Evolutionary conservation across 2,888 invertebrate genomes (phyloP), one percentile per base, ranked within the genome.

Genomic region (Lepidocyrtinus sp.): DNA sequence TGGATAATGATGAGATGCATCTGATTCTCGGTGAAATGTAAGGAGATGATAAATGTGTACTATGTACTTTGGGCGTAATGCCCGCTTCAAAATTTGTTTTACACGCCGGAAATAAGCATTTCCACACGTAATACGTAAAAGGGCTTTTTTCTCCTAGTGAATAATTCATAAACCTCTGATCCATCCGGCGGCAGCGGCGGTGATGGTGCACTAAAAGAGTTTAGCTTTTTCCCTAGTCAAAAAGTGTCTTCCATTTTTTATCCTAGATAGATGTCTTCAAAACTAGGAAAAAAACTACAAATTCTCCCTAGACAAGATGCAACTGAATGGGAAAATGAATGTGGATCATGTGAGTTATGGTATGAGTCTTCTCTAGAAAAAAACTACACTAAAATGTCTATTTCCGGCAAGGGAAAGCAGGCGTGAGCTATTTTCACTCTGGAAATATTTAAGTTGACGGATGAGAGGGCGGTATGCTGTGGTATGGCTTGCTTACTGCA

Each of bases 81-180:
- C n/a, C n/a, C n/a, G n/a, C n/a, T n/a, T n/a, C n/a, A 36, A 74
- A 82, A 81, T 83, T 78, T 83, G 81, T 78, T 83, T 81, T 63
- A 77, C 79, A 79, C 65, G 12, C 5, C 62, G 78, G 83, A 81
- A 81, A 77, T 79, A 69, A 69, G 74, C 65, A 82, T 82, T 82
- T 77, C 77, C 77, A 71, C 77, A 77, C 71, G 64, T 71, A 77
- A 71, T 71, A 46, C 77, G 70, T 70, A 70, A 76, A 77, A 12
- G 36, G 12, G 5, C 12, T 70, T 67, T 64, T 55, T 67, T 77
- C 71, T 70, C 64, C 61, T 77, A 25, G 64, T 77, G 77, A 77
- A 77, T 77, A 67, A 77, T 77, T 77, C 77, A 77, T 77, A 77
- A 79, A 73, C 69, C 74, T 62, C 22, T 74, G 79, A 79, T 69